Evolutionary conservation across 2,797 vertebrate genomes (phyloP).

Genomic region (Onychomys leucogaster): DNA sequence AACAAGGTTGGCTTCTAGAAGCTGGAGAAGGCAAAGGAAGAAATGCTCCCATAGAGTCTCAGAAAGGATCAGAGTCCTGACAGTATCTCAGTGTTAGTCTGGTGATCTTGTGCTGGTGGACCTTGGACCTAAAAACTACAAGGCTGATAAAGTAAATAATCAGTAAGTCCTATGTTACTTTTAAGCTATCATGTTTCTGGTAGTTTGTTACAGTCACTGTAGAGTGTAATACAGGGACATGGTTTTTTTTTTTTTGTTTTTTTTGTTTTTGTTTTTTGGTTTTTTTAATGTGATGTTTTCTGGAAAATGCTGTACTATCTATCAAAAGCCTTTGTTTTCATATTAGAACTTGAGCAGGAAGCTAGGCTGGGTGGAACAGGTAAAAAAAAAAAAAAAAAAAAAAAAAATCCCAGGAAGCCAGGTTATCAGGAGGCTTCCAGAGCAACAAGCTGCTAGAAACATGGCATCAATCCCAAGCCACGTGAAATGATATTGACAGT

Average conservation of each 20-base stretch:
- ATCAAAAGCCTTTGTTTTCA: slow-evolving; percentile 41
- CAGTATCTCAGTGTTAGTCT: slow-evolving; percentile 11
- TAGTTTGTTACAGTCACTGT: slow-evolving; percentile 12
- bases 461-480: not conserved
- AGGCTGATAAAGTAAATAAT: not conserved
- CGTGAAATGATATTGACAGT: not conserved
- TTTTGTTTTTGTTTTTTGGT: slow-evolving; percentile 61
- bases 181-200: slow-evolving; percentile 28
- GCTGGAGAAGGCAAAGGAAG: slow-evolving; percentile 2
- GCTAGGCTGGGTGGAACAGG: not conserved
- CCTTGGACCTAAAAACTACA: slow-evolving; percentile 2
- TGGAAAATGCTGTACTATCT: not conserved
- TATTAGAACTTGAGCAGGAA: slow-evolving; percentile 25
- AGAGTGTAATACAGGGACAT: not conserved
- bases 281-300: slow-evolving; percentile 25
- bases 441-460: not conserved
- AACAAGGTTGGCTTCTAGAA: not conserved
- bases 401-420: not conserved
- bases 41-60: not conserved
- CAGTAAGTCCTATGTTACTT: not conserved
- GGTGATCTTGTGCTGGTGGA: not conserved
- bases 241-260: slow-evolving; percentile 63
- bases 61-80: slow-evolving; percentile 9
- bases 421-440: not conserved
- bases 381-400: too few species aligned